Conservation (phyloP, 2,888 invertebrate genomes). For the Drosophila helvetica region DNA sequence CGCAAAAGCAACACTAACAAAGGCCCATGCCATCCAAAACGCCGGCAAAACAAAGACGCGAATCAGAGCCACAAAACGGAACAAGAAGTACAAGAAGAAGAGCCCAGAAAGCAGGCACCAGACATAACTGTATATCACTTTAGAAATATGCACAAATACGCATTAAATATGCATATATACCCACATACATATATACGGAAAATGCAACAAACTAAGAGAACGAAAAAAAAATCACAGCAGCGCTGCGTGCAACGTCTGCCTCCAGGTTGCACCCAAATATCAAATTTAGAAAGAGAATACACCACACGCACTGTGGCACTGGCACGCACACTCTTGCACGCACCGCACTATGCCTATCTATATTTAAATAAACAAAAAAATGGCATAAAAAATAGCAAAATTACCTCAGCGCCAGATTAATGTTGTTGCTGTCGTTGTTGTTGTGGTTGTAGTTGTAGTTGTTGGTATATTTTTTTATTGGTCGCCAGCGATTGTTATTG, state of each 20-base stretch:
- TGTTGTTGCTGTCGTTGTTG: constrained; percentile 28
- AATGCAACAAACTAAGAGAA: constrained; percentile 14
- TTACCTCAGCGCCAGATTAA: constrained; percentile 64
- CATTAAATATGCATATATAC: neutral
- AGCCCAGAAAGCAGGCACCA: neutral
- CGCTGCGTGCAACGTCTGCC: constrained; percentile 39
- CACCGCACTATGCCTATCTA: constrained; percentile 12
- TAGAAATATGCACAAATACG: neutral
- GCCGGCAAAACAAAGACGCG: constrained; percentile 77
- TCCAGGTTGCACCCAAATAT: constrained; percentile 59
- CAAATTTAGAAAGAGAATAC: constrained; percentile 57
- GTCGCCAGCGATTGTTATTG: constrained; percentile 60
- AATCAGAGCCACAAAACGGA: constrained; percentile 54
- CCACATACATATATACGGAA: neutral
- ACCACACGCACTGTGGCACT: constrained; percentile 29
- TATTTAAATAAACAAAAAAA: constrained; percentile 71
- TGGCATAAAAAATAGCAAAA: constrained; percentile 72
- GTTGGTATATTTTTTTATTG: constrained; percentile 41
- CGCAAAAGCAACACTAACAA: constrained; percentile 45
- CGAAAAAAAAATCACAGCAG: constrained; percentile 2
- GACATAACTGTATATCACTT: neutral
- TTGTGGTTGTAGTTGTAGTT: constrained; percentile 40
- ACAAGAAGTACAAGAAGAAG: constrained; percentile 27
- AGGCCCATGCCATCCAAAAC: constrained; percentile 58
- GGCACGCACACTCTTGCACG: constrained; percentile 16